Base-by-base conservation (phyloP, 2,888 invertebrate species). In the Drosophila melanocephala region DNA sequence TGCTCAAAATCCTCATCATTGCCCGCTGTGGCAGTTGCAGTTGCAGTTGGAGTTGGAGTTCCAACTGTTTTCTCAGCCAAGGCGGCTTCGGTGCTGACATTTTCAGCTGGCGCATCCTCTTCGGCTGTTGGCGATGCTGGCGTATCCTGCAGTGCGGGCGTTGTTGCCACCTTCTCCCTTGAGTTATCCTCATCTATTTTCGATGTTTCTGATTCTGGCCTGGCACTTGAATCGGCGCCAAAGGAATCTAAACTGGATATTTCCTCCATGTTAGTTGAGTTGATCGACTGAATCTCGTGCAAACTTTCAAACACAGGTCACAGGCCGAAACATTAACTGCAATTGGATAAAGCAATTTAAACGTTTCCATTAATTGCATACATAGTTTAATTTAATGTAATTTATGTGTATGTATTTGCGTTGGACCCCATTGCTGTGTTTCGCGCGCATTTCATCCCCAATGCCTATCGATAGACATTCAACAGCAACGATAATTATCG, bases 161-260 rank as follows among this genome's bases (percentile, higher is more conserved):
- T 47, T 53, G 75, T 50, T 47, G 78, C 60, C 9, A 30, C 37
- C 26, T 79, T 79, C 32, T 87, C 75, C 16, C 71, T 72, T 71
- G 75, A 67, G 30, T 75, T 79, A 9, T 87, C 80, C 60, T 91
- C 88, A 52, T 89, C 91, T 14, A 79, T 47, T 26, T 88, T 88
- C 33, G 79, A 86, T 14, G 80, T 83, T 73, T 87, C 88, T 4
- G 92, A 85, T 68, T 91, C 91, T 5, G 90, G 91, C 16, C 86
- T 79, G 12, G 85, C 84, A 35, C 81, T 88, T 52, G 91, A 87
- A 60, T 92, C 92, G 3, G 84, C 89, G 47, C 89, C 89, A 69
- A 91, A 92, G 22, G 92, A 92, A 77, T 92, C 92, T 77, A 92
- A 81, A 65, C 92, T 92, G 77, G 93, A 91, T 83, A 93, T 90